Percentiles rank a stretch among this genome's conserved stretches.
Conservation (phyloP, 2,888 invertebrate genomes). For the Drosophila heteroneura region DNA sequence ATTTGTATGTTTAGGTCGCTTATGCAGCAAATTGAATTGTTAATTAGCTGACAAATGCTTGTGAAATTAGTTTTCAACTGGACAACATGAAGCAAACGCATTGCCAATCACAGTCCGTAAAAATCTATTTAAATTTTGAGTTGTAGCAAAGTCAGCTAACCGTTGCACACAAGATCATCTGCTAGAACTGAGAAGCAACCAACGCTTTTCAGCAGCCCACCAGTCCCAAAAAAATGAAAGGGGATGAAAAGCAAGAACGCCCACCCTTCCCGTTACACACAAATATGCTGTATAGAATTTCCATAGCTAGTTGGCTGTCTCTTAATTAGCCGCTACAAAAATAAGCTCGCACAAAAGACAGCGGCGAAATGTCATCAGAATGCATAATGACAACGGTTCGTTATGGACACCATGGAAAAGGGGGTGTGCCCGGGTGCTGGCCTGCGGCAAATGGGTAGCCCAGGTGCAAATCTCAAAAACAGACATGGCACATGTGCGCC, state of each 20-base stretch:
- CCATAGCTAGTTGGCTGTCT: conserved; percentile 55
- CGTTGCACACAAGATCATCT: background rate
- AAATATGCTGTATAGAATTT: conserved; percentile 63
- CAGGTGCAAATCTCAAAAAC: conserved; percentile 67
- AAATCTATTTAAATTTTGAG: conserved; percentile 11
- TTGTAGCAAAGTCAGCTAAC: background rate
- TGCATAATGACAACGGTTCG: conserved; percentile 78
- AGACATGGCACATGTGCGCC: conserved; percentile 66
- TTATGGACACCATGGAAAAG: conserved; percentile 27
- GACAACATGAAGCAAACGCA: conserved; percentile 7
- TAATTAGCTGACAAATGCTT: conserved; percentile 79
- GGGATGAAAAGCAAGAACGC: background rate
- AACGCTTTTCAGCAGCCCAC: background rate
- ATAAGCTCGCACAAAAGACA: conserved; percentile 70
- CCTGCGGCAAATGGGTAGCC: conserved; percentile 17
- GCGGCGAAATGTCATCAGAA: conserved; percentile 79
- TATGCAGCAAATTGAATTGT: conserved; percentile 78
- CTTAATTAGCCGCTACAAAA: conserved; percentile 74
- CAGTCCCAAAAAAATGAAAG: background rate
- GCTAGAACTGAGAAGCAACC: background rate
- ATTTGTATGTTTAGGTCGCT: conserved; percentile 75
- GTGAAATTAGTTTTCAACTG: conserved; percentile 62
- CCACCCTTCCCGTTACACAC: conserved; percentile 9
- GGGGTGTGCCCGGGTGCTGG: conserved; percentile 1
- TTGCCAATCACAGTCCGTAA: conserved; percentile 5